Evolutionary conservation across 1,140 invertebrate species (phyloP).

Genomic region (Drosophila asahinai): DNA sequence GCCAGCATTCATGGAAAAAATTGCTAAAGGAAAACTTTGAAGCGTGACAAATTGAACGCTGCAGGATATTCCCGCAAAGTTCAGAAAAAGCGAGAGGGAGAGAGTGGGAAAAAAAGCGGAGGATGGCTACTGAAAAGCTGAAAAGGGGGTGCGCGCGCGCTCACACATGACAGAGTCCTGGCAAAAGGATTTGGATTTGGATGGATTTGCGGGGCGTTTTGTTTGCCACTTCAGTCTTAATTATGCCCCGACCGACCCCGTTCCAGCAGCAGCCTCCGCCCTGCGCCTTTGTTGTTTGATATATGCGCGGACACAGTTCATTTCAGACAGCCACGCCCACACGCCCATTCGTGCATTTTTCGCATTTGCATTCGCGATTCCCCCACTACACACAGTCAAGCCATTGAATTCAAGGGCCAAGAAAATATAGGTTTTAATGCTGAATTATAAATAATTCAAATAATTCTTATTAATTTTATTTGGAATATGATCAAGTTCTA

Average conservation of each 20-base stretch:
- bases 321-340: slow-evolving; percentile 12
- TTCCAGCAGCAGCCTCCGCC: slow-evolving; percentile 6
- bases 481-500: no score
- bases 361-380: slow-evolving; percentile 32
- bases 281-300: slow-evolving; percentile 46
- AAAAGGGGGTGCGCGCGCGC: slow-evolving; percentile 6
- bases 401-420: neutral
- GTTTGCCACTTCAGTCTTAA: slow-evolving; percentile 73
- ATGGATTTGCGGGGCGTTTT: slow-evolving; percentile 58
- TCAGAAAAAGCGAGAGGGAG: neutral
- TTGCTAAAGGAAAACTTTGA: slow-evolving; percentile 38
- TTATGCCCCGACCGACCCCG: slow-evolving; percentile 54
- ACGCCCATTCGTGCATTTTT: slow-evolving; percentile 19
- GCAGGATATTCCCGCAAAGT: slow-evolving; percentile 62
- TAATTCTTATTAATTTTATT: neutral
- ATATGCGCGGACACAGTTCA: slow-evolving; percentile 37
- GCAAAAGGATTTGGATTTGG: slow-evolving; percentile 38
- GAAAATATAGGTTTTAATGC: neutral
- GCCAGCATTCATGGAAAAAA: slow-evolving; percentile 28
- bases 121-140: slow-evolving; percentile 10
- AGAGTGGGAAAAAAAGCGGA: neutral
- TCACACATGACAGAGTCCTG: slow-evolving; percentile 40
- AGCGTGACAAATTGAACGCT: slow-evolving; percentile 70
- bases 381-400: slow-evolving; percentile 10
- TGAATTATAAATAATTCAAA: neutral